These are phyloP conservation scores for Catonia carolina DNA, from an alignment of 2,888 invertebrate species.

Conservation along the genomic window DNA sequence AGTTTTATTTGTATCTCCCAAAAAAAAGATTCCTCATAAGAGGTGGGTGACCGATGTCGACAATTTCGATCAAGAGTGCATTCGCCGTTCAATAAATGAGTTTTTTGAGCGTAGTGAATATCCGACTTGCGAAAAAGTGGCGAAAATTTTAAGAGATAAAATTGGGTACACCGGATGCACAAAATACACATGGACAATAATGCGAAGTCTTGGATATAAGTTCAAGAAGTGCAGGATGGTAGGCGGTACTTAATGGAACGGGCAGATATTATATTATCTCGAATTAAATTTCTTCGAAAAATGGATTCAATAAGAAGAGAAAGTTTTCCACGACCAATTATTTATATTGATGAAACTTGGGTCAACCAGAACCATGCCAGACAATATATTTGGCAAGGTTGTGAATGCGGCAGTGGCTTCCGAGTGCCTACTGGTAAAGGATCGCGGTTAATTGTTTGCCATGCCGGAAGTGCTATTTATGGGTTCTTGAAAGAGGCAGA, in stretches of 20 bases:
- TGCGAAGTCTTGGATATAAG: slow-evolving; percentile 12
- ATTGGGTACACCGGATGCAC: neutral
- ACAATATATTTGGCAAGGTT: slow-evolving; percentile 7
- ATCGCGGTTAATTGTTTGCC: slow-evolving; percentile 8
- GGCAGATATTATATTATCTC: neutral
- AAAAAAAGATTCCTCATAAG: neutral
- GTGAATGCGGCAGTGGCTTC: neutral
- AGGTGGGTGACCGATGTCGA: neutral
- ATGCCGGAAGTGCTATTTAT: neutral
- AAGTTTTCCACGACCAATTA: neutral
- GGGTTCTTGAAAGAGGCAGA: neutral
- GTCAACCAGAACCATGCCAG: slow-evolving; percentile 5
- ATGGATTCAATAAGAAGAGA: neutral
- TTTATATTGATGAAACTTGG: slow-evolving; percentile 20
- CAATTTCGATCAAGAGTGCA: neutral
- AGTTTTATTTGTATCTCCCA: neutral
- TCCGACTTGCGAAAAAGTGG: slow-evolving; percentile 2
- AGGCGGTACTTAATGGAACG: slow-evolving; percentile 14
- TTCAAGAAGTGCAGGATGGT: slow-evolving; percentile 1
- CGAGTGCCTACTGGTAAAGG: slow-evolving; percentile 11
- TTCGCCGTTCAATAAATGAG: neutral
- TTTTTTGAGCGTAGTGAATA: neutral
- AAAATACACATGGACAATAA: neutral
- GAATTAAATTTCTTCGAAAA: slow-evolving; percentile 1
- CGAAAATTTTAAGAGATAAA: neutral